Evolutionary conservation across 2,797 vertebrate genomes (phyloP).

Genomic region (Chelidonichthys spinosus): DNA sequence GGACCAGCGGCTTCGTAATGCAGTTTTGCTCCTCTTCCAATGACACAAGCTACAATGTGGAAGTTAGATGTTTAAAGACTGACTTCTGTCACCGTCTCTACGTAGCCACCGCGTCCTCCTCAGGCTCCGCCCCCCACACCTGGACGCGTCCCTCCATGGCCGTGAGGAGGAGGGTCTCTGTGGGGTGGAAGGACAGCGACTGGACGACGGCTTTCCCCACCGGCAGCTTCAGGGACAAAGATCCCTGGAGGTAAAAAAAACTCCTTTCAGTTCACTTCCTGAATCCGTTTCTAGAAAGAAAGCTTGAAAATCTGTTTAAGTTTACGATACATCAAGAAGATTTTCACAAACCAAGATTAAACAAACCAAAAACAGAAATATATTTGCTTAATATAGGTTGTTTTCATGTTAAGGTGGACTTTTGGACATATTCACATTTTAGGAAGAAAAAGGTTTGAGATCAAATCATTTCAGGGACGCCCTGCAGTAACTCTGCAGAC

Average conservation of each 20-base stretch:
- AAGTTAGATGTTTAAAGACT: neutral
- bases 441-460: too few relatives aligned
- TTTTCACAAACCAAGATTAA: too few relatives aligned
- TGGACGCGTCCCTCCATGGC: constrained; percentile 88
- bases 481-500: too few relatives aligned
- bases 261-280: neutral
- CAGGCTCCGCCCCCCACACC: constrained; percentile 87
- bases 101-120: constrained; percentile 53
- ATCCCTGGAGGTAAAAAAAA: constrained; percentile 80
- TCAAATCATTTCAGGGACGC: too few relatives aligned
- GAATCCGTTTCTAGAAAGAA: neutral
- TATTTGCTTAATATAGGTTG: too few relatives aligned
- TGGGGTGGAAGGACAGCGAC: constrained; percentile 91
- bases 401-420: too few relatives aligned
- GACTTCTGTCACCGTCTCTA: constrained; percentile 26
- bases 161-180: constrained; percentile 86
- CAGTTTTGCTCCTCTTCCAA: neutral
- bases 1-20: too few relatives aligned
- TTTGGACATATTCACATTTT: too few relatives aligned
- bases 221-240: constrained; percentile 83
- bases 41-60: neutral
- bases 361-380: too few relatives aligned
- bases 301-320: neutral
- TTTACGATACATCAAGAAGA: too few relatives aligned
- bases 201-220: constrained; percentile 90